These are phyloP conservation scores for Carduelis carduelis DNA, from an alignment of 2,797 vertebrate genomes.

Conservation along the genomic window DNA sequence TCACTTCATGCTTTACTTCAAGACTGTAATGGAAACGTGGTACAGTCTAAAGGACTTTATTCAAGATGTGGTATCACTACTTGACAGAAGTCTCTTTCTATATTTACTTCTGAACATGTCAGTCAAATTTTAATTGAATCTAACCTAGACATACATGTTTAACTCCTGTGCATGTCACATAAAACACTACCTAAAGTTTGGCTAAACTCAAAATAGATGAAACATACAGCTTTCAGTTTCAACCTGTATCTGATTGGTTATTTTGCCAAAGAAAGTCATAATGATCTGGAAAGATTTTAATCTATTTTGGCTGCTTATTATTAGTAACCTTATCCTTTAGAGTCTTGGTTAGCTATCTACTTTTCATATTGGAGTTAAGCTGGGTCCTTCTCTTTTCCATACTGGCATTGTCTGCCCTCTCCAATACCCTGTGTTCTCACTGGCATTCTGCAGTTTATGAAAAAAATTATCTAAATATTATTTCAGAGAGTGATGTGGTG, in stretches of 20 bases:
- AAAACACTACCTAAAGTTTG: not conserved
- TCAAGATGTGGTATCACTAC: not conserved
- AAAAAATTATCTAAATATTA: not conserved
- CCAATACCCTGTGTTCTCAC: not conserved
- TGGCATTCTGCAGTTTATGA: not conserved
- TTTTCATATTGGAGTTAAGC: not conserved
- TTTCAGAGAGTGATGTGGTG: not conserved
- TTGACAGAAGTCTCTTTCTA: not conserved
- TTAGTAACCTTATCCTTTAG: not conserved
- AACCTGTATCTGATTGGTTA: not conserved
- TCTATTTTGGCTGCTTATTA: not conserved
- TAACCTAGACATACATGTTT: not conserved
- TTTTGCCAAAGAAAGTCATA: not conserved
- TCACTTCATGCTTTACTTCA: not conserved
- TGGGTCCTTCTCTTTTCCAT: not conserved
- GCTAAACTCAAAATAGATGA: not conserved
- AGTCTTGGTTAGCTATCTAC: not conserved
- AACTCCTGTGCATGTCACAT: not conserved
- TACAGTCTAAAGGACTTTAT: not conserved
- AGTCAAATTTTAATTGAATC: not conserved
- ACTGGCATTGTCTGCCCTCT: not conserved
- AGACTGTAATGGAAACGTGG: not conserved
- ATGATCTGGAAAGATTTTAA: not conserved
- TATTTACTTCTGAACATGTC: not conserved
- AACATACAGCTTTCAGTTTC: not conserved